Conservation (phyloP, 1,140 invertebrate species). For the Rhynchophorus ferrugineus region DNA sequence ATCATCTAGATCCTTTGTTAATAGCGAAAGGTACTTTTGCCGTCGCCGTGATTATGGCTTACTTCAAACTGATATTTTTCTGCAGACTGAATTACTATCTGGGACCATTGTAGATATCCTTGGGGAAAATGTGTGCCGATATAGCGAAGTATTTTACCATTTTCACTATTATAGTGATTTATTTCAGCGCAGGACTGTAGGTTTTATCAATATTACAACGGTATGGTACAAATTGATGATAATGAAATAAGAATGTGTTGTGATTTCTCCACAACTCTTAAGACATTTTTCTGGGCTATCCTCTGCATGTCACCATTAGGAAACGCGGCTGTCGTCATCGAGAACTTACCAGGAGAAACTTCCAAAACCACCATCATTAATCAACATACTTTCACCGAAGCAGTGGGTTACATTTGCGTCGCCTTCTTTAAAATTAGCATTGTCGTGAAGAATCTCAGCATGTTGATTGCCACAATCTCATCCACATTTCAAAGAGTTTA, state of each 20-base stretch:
- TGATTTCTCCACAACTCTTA: conserved; percentile 51
- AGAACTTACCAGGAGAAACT: conserved; percentile 46
- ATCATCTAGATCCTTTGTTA: conserved; percentile 59
- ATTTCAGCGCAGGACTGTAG: conserved; percentile 46
- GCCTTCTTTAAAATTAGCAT: conserved; percentile 57
- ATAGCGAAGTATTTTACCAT: conserved; percentile 49
- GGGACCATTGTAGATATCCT: conserved; percentile 54
- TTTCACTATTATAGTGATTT: conserved; percentile 47
- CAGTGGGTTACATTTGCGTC: conserved; percentile 56
- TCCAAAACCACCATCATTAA: conserved; percentile 44
- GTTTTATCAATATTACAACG: conserved; percentile 53
- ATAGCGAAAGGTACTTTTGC: conserved; percentile 66
- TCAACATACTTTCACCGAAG: conserved; percentile 52
- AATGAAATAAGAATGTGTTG: conserved; percentile 42
- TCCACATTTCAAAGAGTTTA: conserved; percentile 65
- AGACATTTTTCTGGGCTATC: conserved; percentile 68
- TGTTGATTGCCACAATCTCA: conserved; percentile 71
- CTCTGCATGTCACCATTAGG: conserved; percentile 63
- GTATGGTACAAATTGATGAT: conserved; percentile 51
- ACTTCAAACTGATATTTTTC: conserved; percentile 48
- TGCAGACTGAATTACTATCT: conserved; percentile 51
- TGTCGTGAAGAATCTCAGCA: conserved; percentile 68
- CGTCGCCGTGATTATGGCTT: conserved; percentile 65
- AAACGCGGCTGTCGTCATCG: conserved; percentile 55
- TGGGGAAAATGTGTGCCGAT: conserved; percentile 53